Base-by-base conservation (phyloP, 2,113 vertebrate species). In the Corythoichthys intestinalis region DNA sequence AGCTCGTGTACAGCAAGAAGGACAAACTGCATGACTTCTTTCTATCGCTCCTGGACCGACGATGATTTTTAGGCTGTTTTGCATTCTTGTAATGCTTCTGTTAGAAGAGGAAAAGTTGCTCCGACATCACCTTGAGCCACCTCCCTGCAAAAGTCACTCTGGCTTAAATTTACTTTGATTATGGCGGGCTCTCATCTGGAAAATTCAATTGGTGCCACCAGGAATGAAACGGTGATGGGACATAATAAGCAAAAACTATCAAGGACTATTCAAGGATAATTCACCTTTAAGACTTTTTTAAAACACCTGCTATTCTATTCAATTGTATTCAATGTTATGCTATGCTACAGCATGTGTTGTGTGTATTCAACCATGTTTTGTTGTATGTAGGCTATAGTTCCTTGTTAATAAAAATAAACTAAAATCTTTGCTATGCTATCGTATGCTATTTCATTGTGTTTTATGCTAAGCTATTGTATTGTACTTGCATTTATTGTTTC, bases 171-270 rank as follows among this genome's bases (percentile, higher is more conserved):
- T 54, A 54, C 5, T 62, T 60, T 54, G 39, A 76, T 58, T 67
- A 49, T 74, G 69, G 41, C 15, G 20, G n/a, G 67, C 70, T 11
- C 20, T 72, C 0, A 2, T 39, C 47, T 38, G 17, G 52, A 66
- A 38, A 67, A 49, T 53, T 70, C 14, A 48, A 68, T 68, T 70
- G 44, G 44, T 44, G 48, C 41, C 4, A 41, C 41, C 20, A 6
- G 15, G 2, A 49, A 49, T 4, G 46, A 56, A 72, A 67, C 41
- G 59, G 49, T 63, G 14, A 63, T 66, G 72, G 72, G 64, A 59
- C 66, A 81, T 69, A 6, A 68, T 66, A 11, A 17, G 62, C 17
- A 4, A 50, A 1, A n/a, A 56, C 38, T 41, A 39, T 28, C 28
- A 52, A 70, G 67, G 54, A 17, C 41, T 53, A 50, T 64, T 66